Percentiles rank a stretch among this genome's conserved stretches.
Conservation (phyloP, 2,888 invertebrate species). For the Ophion costatus region DNA sequence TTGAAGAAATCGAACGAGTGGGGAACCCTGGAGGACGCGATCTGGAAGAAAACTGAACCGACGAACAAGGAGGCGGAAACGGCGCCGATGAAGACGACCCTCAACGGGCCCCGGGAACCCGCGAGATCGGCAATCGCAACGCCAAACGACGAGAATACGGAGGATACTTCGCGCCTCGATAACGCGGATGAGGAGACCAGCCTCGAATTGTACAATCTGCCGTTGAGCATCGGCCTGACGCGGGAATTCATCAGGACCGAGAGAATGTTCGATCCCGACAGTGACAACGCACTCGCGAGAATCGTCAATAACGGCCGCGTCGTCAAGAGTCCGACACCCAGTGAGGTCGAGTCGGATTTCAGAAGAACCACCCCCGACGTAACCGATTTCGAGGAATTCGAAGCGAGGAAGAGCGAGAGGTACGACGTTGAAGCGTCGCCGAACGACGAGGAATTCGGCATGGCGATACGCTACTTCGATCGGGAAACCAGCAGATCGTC, state of each 20-base stretch:
- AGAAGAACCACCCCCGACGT: constrained; percentile 69
- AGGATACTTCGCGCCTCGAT: background rate
- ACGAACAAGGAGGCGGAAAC: constrained; percentile 77
- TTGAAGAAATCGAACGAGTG: constrained; percentile 91
- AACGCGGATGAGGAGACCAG: constrained; percentile 69
- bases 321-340: constrained; percentile 76
- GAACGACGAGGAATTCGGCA: constrained; percentile 74
- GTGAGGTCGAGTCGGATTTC: constrained; percentile 78
- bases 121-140: constrained; percentile 87
- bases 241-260: constrained; percentile 78
- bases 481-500: constrained; percentile 64
- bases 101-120: constrained; percentile 86
- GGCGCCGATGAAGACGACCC: constrained; percentile 47
- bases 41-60: constrained; percentile 85
- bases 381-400: constrained; percentile 58
- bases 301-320: constrained; percentile 78
- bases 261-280: constrained; percentile 77
- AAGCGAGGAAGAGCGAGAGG: constrained; percentile 1
- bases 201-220: constrained; percentile 78
- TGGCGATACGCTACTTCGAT: constrained; percentile 78
- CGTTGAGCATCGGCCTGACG: constrained; percentile 77
- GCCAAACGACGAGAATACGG: constrained; percentile 80
- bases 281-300: constrained; percentile 78
- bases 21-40: constrained; percentile 91
- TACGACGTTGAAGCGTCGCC: constrained; percentile 14